Percentiles rank a stretch among this genome's conserved stretches.
Evolutionary conservation across 1,140 invertebrate species (phyloP).

Genomic region (Drosophila sulfurigaster): DNA sequence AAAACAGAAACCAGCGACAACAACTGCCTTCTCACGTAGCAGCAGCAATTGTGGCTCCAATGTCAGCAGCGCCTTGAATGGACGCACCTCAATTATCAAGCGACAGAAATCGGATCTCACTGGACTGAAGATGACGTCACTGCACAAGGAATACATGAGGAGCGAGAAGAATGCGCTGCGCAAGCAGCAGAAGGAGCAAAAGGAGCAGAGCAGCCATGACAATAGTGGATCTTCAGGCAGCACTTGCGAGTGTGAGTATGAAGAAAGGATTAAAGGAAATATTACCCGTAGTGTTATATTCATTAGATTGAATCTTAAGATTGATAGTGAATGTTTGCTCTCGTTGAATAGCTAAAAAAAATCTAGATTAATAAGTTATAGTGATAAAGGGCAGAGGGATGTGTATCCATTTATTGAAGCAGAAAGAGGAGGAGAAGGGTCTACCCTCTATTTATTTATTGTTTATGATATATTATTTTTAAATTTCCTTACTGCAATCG

Average conservation of each 20-base stretch:
- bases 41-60: constrained; percentile 31
- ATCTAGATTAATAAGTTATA: too few species aligned
- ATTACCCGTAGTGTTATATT: too few species aligned
- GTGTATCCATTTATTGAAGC: too few species aligned
- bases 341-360: too few species aligned
- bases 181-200: constrained; percentile 69
- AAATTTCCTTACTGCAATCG: too few species aligned
- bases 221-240: constrained; percentile 45
- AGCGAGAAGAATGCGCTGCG: constrained; percentile 79
- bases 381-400: too few species aligned
- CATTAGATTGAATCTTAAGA: too few species aligned
- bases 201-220: constrained; percentile 43
- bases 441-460: too few species aligned
- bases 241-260: constrained; percentile 59
- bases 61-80: not conserved
- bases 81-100: constrained; percentile 84
- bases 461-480: too few species aligned
- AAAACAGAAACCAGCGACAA: constrained; percentile 7
- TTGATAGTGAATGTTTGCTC: too few species aligned
- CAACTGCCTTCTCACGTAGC: constrained; percentile 22
- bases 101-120: constrained; percentile 87
- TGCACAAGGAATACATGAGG: constrained; percentile 83
- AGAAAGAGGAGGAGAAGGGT: too few species aligned
- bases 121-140: constrained; percentile 86
- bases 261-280: too few species aligned